phyloP scores from a whole-genome alignment of 2,113 vertebrate genomes.

The Onychostoma macrolepis region DNA sequence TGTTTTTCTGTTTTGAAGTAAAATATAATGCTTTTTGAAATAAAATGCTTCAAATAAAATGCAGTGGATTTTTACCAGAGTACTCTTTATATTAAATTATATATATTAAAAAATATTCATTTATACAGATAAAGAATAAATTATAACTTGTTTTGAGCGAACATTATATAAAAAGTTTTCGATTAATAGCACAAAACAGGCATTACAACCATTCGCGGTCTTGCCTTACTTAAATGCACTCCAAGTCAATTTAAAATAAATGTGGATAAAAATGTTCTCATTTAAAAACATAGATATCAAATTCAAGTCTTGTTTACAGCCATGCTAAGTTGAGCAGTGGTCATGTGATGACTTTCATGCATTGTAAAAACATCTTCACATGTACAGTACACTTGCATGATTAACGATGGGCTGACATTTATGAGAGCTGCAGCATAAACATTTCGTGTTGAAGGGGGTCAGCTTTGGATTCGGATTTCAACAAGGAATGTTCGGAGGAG shows the following conservation, averaged over 20 bases:
- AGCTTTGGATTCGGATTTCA: conserved; percentile 8
- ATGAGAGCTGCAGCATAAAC: conserved; percentile 2
- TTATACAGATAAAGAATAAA: not conserved
- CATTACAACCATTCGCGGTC: not conserved
- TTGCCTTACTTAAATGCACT: not conserved
- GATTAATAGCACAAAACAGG: not conserved
- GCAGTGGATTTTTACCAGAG: too few relatives aligned
- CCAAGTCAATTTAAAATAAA: not conserved
- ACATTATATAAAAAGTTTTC: not conserved
- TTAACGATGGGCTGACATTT: conserved; percentile 14
- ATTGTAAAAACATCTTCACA: not conserved
- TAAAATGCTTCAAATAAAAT: too few relatives aligned
- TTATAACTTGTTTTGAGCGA: not conserved
- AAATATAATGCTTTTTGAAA: too few relatives aligned
- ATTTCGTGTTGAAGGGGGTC: not conserved
- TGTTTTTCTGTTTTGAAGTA: too few relatives aligned
- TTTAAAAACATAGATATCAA: not conserved
- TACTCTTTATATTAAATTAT: too few relatives aligned
- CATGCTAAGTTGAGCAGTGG: not conserved
- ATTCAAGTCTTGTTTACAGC: not conserved
- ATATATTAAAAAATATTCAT: not conserved
- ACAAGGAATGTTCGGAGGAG: not conserved
- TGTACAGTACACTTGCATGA: not conserved
- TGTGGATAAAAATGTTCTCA: not conserved
- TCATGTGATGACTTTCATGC: conserved; percentile 6